A percentile compares a stretch with the other conserved stretches of the same genome.
Conservation (phyloP, 2,113 vertebrate species). For the Meles meles region DNA sequence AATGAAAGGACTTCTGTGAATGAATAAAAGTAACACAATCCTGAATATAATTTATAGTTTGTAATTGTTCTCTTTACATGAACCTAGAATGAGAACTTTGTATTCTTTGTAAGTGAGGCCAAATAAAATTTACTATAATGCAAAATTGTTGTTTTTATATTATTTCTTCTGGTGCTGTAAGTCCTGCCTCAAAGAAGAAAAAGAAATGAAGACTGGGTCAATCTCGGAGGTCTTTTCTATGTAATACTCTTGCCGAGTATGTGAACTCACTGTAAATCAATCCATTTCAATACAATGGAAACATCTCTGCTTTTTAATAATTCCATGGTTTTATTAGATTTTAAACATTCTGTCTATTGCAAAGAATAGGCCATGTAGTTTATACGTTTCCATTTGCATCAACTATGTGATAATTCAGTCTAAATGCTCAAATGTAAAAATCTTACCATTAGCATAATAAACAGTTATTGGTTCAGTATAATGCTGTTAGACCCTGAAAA, state of each 20-base stretch:
- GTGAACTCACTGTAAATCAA: neutral
- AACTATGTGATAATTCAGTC: neutral
- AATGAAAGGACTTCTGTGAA: neutral
- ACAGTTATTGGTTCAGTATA: neutral
- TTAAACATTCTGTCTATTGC: neutral
- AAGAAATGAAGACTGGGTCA: neutral
- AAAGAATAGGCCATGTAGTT: neutral
- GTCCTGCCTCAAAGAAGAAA: neutral
- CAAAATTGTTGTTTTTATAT: neutral
- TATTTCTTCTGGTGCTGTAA: neutral
- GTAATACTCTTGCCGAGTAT: neutral
- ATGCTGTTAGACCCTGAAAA: neutral
- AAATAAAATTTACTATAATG: neutral
- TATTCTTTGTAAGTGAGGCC: neutral
- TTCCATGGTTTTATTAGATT: neutral
- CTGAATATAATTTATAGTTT: neutral
- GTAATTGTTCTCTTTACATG: neutral
- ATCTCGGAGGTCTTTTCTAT: neutral
- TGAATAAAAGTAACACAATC: slow-evolving; percentile 7
- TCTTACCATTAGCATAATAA: neutral
- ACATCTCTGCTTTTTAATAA: neutral
- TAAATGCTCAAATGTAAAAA: neutral
- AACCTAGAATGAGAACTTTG: neutral
- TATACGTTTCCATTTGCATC: neutral
- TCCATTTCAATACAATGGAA: neutral